Percentiles rank a stretch among this genome's conserved stretches.
phyloP scores from a whole-genome alignment of 2,113 vertebrate genomes.

The Peromyscus maniculatus region DNA sequence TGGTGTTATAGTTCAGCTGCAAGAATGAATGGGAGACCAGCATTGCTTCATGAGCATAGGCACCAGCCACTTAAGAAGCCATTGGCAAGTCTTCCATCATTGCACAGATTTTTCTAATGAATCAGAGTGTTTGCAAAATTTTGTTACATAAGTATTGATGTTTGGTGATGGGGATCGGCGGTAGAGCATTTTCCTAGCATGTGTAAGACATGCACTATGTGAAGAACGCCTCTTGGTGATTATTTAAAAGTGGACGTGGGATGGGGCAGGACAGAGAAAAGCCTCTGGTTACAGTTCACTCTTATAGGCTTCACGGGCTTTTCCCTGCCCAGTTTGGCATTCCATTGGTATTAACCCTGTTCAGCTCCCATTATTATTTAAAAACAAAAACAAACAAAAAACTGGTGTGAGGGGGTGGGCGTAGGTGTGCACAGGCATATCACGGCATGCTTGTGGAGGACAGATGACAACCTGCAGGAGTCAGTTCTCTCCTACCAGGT shows the following conservation, averaged over 20 bases:
- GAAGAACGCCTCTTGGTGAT: not conserved
- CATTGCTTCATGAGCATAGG: not conserved
- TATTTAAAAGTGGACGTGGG: no score
- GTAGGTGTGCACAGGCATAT: not conserved
- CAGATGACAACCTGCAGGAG: not conserved
- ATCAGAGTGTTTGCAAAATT: not conserved
- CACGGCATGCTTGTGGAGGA: not conserved
- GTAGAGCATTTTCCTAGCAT: not conserved
- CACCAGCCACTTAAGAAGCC: not conserved
- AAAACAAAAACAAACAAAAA: not conserved
- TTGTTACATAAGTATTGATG: not conserved
- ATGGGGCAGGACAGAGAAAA: no score
- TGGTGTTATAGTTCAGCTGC: not conserved
- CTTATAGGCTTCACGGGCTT: not conserved
- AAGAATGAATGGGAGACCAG: not conserved
- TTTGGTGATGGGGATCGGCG: not conserved
- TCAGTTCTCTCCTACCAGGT: not conserved
- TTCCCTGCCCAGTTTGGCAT: not conserved
- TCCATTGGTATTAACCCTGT: not conserved
- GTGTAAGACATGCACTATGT: not conserved
- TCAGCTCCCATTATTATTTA: not conserved
- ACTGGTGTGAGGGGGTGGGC: not conserved
- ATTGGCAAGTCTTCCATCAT: not conserved
- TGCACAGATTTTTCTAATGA: not conserved
- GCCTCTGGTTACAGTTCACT: no score